These are phyloP conservation scores for Pluvianellus socialis DNA, from an alignment of 2,113 vertebrate species.

Conservation along the genomic window DNA sequence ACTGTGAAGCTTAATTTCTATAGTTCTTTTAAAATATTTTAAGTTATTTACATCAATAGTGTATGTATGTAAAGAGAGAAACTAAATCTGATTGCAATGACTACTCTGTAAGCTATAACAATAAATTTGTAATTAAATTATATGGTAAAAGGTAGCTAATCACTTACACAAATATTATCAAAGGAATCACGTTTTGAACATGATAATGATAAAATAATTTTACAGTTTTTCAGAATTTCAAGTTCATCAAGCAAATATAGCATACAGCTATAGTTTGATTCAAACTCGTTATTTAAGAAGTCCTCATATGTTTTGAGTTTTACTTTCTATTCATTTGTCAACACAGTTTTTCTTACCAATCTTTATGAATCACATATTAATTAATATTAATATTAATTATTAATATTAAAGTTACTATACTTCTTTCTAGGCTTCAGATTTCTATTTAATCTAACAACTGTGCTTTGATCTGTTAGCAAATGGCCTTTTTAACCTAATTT, in stretches of 20 bases:
- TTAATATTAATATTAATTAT: no score
- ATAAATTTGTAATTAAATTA: not conserved
- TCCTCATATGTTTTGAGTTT: not conserved
- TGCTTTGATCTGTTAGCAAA: not conserved
- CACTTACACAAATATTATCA: not conserved
- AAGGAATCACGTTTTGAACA: not conserved
- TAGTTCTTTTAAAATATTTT: not conserved
- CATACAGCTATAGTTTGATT: not conserved
- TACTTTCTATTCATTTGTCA: not conserved
- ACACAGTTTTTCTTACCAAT: not conserved
- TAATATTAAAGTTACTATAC: not conserved
- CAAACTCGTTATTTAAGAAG: not conserved
- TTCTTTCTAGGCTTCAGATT: not conserved
- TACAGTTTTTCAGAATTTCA: not conserved
- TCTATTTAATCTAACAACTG: not conserved
- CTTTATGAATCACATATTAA: not conserved
- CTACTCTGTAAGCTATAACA: not conserved
- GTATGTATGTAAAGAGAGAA: not conserved
- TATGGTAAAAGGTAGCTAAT: not conserved
- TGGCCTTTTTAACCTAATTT: not conserved
- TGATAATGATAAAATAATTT: not conserved
- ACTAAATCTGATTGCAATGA: not conserved
- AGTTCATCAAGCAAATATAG: not conserved
- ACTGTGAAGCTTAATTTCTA: not conserved
- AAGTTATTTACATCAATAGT: not conserved